Evolutionary conservation across 2,888 invertebrate genomes (phyloP).

Genomic region (Trichopoda pennipes): DNA sequence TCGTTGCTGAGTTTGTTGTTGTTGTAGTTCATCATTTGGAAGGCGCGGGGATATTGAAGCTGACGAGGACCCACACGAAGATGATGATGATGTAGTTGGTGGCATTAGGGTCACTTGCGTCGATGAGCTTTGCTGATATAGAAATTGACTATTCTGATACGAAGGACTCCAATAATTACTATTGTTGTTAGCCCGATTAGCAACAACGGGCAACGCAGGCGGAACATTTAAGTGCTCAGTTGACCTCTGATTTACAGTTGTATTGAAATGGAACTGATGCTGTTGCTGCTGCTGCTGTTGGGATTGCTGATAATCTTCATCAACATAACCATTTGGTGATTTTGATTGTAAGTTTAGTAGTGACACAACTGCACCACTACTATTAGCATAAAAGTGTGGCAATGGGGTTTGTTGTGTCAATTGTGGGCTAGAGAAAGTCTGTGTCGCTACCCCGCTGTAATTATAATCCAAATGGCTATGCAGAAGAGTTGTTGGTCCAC

Average conservation of each 20-base stretch:
- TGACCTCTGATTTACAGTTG: slow-evolving; percentile 44
- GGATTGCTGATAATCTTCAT: slow-evolving; percentile 48
- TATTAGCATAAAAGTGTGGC: slow-evolving; percentile 56
- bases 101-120: slow-evolving; percentile 32
- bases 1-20: slow-evolving; percentile 41
- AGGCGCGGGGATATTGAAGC: slow-evolving; percentile 66
- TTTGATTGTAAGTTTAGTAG: slow-evolving; percentile 68
- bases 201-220: slow-evolving; percentile 35
- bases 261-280: slow-evolving; percentile 64
- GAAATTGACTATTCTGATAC: slow-evolving; percentile 48
- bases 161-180: slow-evolving; percentile 68
- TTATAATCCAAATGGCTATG: slow-evolving; percentile 58
- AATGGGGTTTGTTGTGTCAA: slow-evolving; percentile 24
- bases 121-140: slow-evolving; percentile 58
- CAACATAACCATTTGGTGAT: slow-evolving; percentile 34
- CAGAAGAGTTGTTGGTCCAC: slow-evolving; percentile 19
- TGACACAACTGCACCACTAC: slow-evolving; percentile 52
- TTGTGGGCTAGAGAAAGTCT: slow-evolving; percentile 33
- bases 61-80: slow-evolving; percentile 59
- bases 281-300: slow-evolving; percentile 25
- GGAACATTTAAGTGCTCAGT: slow-evolving; percentile 65
- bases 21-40: slow-evolving; percentile 48
- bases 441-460: slow-evolving; percentile 25
- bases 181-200: slow-evolving; percentile 47
- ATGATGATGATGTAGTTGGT: slow-evolving; percentile 41